Evolutionary conservation across 64 coral and sea anemone genomes (phyloP).

Genomic region (Dendronephthya gigantea): DNA sequence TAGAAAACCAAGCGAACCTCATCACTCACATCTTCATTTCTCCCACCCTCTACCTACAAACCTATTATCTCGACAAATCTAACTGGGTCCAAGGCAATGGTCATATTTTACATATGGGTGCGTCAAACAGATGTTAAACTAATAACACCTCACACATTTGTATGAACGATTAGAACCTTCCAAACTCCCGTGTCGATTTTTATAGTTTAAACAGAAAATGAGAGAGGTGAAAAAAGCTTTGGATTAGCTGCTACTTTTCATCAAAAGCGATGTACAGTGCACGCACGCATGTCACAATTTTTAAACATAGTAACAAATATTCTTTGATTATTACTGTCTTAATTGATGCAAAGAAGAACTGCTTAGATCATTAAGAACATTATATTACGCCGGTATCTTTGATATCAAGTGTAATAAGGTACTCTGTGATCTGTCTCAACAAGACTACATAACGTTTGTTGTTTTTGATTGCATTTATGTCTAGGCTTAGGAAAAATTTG

Average conservation of each 20-base stretch:
- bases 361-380: constrained; percentile 7
- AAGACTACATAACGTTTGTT: not conserved
- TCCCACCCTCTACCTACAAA: not conserved
- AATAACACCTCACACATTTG: not conserved
- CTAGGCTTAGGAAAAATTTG: not conserved
- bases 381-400: not conserved
- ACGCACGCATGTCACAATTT: not conserved
- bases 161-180: not conserved
- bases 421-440: not conserved
- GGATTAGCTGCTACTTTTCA: not conserved
- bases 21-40: not conserved
- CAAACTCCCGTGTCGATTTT: constrained; percentile 22
- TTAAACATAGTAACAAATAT: not conserved
- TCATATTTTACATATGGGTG: not conserved
- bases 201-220: constrained; percentile 8
- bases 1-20: not conserved
- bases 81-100: not conserved
- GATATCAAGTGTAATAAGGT: not conserved
- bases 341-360: not conserved
- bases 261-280: not conserved
- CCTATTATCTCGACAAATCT: not conserved
- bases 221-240: constrained; percentile 4
- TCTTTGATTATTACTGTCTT: not conserved
- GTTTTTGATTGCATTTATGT: not conserved
- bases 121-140: not conserved